Conservation (phyloP, 2,888 invertebrate species). For the Onthophagus sagittarius region DNA sequence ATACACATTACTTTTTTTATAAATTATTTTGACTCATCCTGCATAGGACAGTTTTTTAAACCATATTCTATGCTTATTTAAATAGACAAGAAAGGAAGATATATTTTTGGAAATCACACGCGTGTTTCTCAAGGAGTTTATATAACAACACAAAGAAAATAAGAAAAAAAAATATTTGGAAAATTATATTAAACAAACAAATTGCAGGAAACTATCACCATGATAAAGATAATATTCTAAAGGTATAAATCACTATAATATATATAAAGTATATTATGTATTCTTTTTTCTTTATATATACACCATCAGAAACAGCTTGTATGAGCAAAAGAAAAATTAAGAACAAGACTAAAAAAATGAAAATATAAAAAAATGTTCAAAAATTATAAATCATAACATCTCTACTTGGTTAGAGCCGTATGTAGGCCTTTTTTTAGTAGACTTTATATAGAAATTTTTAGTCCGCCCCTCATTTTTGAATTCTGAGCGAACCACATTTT, state of each 20-base stretch:
- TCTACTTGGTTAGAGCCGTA: slow-evolving; percentile 45
- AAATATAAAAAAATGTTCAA: slow-evolving; percentile 21
- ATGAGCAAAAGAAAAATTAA: slow-evolving; percentile 18
- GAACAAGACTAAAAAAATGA: slow-evolving; percentile 18
- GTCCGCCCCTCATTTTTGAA: neutral
- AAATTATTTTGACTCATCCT: no score
- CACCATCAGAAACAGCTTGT: slow-evolving; percentile 5
- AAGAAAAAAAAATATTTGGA: neutral
- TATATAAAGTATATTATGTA: slow-evolving; percentile 19
- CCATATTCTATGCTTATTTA: slow-evolving; percentile 10
- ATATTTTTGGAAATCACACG: slow-evolving; percentile 16
- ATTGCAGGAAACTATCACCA: neutral
- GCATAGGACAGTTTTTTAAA: no score
- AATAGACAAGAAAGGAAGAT: slow-evolving; percentile 18
- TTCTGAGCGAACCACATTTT: slow-evolving; percentile 36
- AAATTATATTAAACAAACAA: neutral
- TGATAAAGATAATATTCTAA: slow-evolving; percentile 3
- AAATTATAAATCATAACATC: slow-evolving; percentile 43
- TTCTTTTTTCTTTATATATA: neutral
- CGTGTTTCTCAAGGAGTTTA: slow-evolving; percentile 18
- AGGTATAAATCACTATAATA: slow-evolving; percentile 21
- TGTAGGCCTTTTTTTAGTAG: slow-evolving; percentile 40
- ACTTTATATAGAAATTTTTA: slow-evolving; percentile 20
- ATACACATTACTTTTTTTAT: no score
- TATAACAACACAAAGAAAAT: slow-evolving; percentile 7